Evolutionary conservation across 2,888 invertebrate species (phyloP), one percentile per base, ranked within the genome.

Genomic region (Vandiemenella viatica): DNA sequence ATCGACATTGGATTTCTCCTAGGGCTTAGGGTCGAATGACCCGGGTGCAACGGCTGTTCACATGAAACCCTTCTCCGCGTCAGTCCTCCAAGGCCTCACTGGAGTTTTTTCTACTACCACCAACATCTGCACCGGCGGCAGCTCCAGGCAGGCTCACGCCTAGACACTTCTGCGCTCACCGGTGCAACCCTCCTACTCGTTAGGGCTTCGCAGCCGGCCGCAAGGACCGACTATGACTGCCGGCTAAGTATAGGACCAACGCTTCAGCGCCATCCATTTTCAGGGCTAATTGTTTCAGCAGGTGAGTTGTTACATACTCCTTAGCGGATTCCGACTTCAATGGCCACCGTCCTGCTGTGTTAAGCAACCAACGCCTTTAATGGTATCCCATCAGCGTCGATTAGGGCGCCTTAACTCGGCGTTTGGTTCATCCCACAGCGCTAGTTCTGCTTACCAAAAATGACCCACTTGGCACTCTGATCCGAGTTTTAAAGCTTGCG

Each of bases 361-460:
- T 40, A 64, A 75, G 70, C 72, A 68, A 75, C 71, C 72, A 74
- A 76, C 75, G 68, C 74, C 75, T 73, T 75, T 74, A 67, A 67
- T 73, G 73, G 73, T 67, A 59, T 75, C 73, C 68, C 64, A 70
- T 72, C 67, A 71, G 75, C 74, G 73, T 73, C 69, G 67, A 63
- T 67, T 75, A 68, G 62, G 75, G 75, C 76, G 71, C 77, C 74
- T 76, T 77, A 78, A 74, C 76, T 72, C 71, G 66, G 68, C 75
- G 75, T 78, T 78, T 73, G 76, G 76, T 80, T 79, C 78, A 80
- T 78, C 77, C 78, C 77, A 74, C 78, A 80, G 73, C 79, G 75
- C 79, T 79, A 80, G 79, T 81, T 80, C 79, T 80, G 78, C 78
- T 79, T 79, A 77, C 78, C 76, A 78, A 77, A 78, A 77, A 65